These are phyloP conservation scores for Mimumesa dahlbomi DNA, from an alignment of 2,888 invertebrate species.

Conservation along the genomic window DNA sequence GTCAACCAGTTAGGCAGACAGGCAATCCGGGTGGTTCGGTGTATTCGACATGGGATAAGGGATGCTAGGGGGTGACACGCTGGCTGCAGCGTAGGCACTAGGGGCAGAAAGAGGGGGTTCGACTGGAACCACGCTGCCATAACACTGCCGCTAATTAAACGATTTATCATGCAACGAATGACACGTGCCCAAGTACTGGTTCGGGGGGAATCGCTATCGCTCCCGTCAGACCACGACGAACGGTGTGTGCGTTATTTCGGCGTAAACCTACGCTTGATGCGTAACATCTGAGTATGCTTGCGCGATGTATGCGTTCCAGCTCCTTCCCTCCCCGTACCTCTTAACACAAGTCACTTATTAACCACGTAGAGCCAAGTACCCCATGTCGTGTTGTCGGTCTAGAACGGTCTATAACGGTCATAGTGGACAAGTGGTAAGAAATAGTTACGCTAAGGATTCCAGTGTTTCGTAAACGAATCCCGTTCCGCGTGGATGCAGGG, in stretches of 20 bases:
- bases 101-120: slow-evolving; percentile 33
- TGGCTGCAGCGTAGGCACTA: slow-evolving; percentile 49
- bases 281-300: slow-evolving; percentile 66
- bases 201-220: slow-evolving; percentile 67
- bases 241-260: slow-evolving; percentile 60
- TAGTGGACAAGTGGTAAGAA: slow-evolving; percentile 23
- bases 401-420: slow-evolving; percentile 4
- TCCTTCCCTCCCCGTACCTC: too few species aligned
- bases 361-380: too few species aligned
- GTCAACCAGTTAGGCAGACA: slow-evolving; percentile 28
- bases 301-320: too few species aligned
- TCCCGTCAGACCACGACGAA: slow-evolving; percentile 62
- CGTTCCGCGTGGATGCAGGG: slow-evolving; percentile 57
- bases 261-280: slow-evolving; percentile 60
- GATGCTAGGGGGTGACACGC: slow-evolving; percentile 62
- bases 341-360: too few species aligned
- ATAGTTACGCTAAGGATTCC: slow-evolving; percentile 68
- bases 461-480: slow-evolving; percentile 76
- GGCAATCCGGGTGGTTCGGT: slow-evolving; percentile 50
- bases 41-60: slow-evolving; percentile 58
- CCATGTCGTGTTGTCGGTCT: too few species aligned
- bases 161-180: slow-evolving; percentile 79
- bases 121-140: slow-evolving; percentile 73
- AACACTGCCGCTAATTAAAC: slow-evolving; percentile 79
- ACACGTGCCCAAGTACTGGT: slow-evolving; percentile 73